Conservation (phyloP, 2,888 invertebrate species). For the Oscheius sp. region DNA sequence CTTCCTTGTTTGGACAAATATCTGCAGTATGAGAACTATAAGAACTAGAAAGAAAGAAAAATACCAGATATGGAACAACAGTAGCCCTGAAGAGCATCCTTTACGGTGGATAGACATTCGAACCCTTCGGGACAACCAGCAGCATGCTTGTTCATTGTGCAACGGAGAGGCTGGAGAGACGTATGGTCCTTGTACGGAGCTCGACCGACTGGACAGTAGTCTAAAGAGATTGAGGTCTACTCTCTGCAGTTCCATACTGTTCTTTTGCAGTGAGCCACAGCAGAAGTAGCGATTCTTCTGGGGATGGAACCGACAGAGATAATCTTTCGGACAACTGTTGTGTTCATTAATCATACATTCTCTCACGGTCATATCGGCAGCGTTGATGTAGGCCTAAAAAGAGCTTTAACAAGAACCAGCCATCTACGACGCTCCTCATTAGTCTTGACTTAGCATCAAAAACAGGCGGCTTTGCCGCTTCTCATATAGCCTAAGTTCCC, state of each 20-base stretch:
- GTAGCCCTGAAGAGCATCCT: constrained; percentile 62
- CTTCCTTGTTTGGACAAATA: constrained; percentile 63
- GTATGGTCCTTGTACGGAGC: constrained; percentile 60
- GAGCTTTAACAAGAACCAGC: too few species aligned
- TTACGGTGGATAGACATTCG: constrained; percentile 57
- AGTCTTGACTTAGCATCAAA: too few species aligned
- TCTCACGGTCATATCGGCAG: constrained; percentile 60
- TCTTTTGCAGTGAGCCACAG: constrained; percentile 57
- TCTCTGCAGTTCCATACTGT: not conserved
- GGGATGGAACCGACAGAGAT: constrained; percentile 63
- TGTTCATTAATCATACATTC: constrained; percentile 65
- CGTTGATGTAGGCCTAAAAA: constrained; percentile 63
- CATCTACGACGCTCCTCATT: too few species aligned
- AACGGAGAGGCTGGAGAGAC: constrained; percentile 56
- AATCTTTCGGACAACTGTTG: constrained; percentile 61
- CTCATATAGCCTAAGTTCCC: too few species aligned
- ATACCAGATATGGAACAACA: constrained; percentile 59
- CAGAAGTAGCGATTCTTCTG: constrained; percentile 64
- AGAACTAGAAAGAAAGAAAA: not conserved
- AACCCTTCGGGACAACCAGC: constrained; percentile 63
- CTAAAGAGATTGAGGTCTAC: constrained; percentile 31
- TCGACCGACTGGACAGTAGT: constrained; percentile 61
- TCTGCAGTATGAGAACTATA: constrained; percentile 40
- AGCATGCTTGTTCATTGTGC: constrained; percentile 62
- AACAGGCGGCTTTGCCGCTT: too few species aligned